Conservation (phyloP, 2,113 vertebrate genomes). For the Pontoporia blainvillei region DNA sequence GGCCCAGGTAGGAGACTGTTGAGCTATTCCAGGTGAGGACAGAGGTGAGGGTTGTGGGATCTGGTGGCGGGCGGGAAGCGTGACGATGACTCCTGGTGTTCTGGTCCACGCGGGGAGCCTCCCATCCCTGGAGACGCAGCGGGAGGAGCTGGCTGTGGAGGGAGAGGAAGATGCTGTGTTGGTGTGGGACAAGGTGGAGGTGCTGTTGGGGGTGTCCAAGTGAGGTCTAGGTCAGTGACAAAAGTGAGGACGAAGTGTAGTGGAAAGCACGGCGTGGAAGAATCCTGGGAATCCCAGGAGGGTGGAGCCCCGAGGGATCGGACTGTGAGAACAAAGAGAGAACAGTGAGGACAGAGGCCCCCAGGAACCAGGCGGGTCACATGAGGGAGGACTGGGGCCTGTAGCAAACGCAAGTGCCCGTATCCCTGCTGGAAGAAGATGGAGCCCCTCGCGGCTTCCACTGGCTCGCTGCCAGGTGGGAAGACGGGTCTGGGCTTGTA, state of each 20-base stretch:
- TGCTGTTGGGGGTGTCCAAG: background rate
- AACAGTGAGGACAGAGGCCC: background rate
- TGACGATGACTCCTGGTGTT: background rate
- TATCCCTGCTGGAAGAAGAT: background rate
- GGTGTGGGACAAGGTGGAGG: too few species aligned
- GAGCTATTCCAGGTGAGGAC: background rate
- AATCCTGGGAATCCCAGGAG: background rate
- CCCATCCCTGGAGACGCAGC: background rate
- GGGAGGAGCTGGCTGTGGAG: background rate
- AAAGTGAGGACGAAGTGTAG: background rate
- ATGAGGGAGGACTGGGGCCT: background rate
- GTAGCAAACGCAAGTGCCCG: background rate
- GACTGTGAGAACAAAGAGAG: background rate
- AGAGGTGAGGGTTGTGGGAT: background rate
- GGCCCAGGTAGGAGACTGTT: background rate
- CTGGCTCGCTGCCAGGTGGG: too few species aligned
- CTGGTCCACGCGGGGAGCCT: accelerated
- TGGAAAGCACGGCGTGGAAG: background rate
- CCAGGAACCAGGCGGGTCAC: too few species aligned
- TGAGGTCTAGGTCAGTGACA: too few species aligned
- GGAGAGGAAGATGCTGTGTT: background rate
- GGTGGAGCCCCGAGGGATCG: background rate
- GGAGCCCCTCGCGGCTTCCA: background rate
- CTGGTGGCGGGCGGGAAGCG: too few species aligned
- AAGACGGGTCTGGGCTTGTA: background rate